phyloP scores from a whole-genome alignment of 2,888 invertebrate genomes.

The Glyphotaelius pellucidus region DNA sequence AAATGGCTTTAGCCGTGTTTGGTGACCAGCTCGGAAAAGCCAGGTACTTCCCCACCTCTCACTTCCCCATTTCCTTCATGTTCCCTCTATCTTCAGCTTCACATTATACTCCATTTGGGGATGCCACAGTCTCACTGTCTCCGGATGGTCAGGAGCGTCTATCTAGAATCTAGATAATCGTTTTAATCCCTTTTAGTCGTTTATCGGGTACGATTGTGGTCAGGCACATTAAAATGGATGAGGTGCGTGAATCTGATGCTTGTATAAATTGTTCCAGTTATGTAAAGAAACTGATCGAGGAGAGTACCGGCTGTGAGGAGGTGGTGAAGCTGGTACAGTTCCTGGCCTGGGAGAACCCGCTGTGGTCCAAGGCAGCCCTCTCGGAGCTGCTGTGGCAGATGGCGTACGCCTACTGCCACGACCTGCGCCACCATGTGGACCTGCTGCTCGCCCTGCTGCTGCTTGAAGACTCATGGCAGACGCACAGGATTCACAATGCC shows the following conservation, averaged over 20 bases:
- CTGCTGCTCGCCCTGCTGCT: conserved; percentile 90
- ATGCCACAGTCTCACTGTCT: too few species aligned
- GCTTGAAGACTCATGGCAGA: conserved; percentile 97
- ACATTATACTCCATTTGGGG: too few species aligned
- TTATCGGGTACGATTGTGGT: not conserved
- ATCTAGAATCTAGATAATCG: not conserved
- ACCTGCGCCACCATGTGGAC: conserved; percentile 94
- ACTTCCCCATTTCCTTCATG: too few species aligned
- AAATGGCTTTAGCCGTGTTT: too few species aligned
- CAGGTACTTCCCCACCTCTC: too few species aligned
- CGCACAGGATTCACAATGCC: conserved; percentile 94
- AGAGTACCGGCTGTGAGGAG: conserved; percentile 94
- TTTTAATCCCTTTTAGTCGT: not conserved
- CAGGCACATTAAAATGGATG: not conserved
- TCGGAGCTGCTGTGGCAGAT: conserved; percentile 94
- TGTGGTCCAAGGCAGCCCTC: conserved; percentile 92
- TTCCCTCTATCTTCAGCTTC: too few species aligned
- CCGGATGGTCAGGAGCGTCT: too few species aligned
- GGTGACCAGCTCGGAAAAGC: too few species aligned
- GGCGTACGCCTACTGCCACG: conserved; percentile 95
- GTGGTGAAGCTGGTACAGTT: conserved; percentile 93
- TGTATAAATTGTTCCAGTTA: conserved; percentile 77
- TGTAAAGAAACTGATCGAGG: conserved; percentile 96
- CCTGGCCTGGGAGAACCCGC: conserved; percentile 98
- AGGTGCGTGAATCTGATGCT: not conserved